phyloP scores from a whole-genome alignment of 2,797 vertebrate genomes.

The Vipera latastei region DNA sequence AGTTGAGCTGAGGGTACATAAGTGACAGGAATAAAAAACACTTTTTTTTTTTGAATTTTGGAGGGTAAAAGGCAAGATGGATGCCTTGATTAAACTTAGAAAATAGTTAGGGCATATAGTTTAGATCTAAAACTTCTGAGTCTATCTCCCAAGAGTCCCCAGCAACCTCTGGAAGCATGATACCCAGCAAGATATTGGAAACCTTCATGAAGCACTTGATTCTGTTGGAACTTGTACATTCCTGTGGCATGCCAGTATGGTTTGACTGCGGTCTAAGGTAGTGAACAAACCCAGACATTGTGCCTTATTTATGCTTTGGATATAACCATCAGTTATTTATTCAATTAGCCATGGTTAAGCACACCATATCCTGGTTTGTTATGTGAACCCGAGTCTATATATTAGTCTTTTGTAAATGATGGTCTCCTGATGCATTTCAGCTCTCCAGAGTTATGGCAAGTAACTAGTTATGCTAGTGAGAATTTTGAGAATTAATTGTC shows the following conservation, averaged over 20 bases:
- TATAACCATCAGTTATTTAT: background rate
- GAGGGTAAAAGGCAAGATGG: background rate
- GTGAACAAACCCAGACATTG: background rate
- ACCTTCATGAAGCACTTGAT: background rate
- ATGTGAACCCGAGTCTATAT: background rate
- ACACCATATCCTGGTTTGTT: background rate
- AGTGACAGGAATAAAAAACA: background rate
- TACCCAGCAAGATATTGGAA: background rate
- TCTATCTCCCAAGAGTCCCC: background rate
- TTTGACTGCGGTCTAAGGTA: background rate
- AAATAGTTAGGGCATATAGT: background rate
- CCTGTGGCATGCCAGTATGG: background rate
- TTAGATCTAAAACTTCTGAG: background rate
- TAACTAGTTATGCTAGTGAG: background rate
- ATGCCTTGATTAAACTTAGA: background rate
- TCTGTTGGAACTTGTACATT: background rate
- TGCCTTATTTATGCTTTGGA: background rate
- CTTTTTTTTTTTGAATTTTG: background rate
- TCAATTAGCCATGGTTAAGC: background rate
- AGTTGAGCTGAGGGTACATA: background rate
- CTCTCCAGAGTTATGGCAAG: background rate
- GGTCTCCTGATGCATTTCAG: background rate
- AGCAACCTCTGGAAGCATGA: background rate
- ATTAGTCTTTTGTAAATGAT: background rate
- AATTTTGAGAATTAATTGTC: background rate